phyloP scores from a whole-genome alignment of 2,888 invertebrate species.

The Mythimna ferrago region DNA sequence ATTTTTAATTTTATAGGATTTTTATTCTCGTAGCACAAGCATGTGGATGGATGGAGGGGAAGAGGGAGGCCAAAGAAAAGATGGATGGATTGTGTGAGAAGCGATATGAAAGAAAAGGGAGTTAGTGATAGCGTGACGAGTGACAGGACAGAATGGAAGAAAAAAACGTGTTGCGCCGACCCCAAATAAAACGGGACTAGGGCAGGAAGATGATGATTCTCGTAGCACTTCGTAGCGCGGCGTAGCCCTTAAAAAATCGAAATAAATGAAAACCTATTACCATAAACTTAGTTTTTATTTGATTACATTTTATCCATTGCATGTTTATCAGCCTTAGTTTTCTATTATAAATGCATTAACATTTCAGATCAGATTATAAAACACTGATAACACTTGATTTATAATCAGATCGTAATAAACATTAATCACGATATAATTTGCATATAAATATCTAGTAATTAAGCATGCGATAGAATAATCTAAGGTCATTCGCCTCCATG shows the following conservation, averaged over 20 bases:
- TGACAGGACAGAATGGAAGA: too few relatives aligned
- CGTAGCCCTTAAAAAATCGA: background rate
- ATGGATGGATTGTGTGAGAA: too few relatives aligned
- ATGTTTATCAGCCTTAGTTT: background rate
- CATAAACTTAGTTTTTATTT: background rate
- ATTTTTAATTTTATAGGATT: too few relatives aligned
- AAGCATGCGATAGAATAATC: constrained; percentile 29
- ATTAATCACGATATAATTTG: constrained; percentile 38
- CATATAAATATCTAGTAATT: constrained; percentile 29
- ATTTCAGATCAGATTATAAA: constrained; percentile 22
- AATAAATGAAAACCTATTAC: too few relatives aligned
- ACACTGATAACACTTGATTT: constrained; percentile 26
- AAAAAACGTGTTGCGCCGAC: too few relatives aligned
- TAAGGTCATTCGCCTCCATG: constrained; percentile 45
- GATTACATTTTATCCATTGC: background rate
- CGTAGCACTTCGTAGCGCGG: constrained; percentile 1
- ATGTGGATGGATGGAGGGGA: too few relatives aligned
- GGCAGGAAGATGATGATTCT: too few relatives aligned
- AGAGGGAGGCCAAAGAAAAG: too few relatives aligned
- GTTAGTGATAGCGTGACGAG: too few relatives aligned
- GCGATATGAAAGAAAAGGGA: too few relatives aligned
- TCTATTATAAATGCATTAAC: constrained; percentile 14
- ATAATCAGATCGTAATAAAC: constrained; percentile 27
- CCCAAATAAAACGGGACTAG: too few relatives aligned
- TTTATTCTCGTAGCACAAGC: background rate